These are phyloP conservation scores for Phaenicophaeus curvirostris DNA, from an alignment of 2,797 vertebrate species.

Conservation along the genomic window DNA sequence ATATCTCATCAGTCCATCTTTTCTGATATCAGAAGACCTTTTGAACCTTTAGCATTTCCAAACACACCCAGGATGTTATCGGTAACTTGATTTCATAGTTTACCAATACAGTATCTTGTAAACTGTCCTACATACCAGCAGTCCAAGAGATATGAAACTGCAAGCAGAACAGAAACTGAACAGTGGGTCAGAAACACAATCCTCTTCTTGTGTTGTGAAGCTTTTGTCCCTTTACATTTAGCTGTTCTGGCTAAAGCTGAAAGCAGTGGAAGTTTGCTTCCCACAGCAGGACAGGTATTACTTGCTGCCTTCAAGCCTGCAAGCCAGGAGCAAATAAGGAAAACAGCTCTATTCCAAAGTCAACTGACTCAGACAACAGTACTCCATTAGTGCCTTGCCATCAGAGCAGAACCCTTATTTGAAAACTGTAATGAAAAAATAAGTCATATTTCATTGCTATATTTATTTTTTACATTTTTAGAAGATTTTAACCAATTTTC, in stretches of 20 bases:
- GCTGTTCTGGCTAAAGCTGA: background rate
- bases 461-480: background rate
- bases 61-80: background rate
- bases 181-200: background rate
- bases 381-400: background rate
- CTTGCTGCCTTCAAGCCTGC: background rate
- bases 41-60: background rate
- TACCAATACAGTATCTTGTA: background rate
- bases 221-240: background rate
- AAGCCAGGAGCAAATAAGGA: background rate
- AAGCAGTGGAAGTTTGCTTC: background rate
- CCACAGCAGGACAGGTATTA: background rate
- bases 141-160: background rate
- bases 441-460: background rate
- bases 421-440: background rate
- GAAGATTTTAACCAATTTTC: background rate
- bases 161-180: background rate
- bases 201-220: background rate
- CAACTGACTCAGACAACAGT: background rate
- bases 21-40: background rate
- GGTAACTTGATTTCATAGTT: background rate
- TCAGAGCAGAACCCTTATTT: background rate
- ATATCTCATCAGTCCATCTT: background rate
- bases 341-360: background rate
- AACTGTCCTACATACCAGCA: background rate